Base-by-base conservation (phyloP, 1,140 invertebrate species). In the Aphaenogaster ashmeadi region DNA sequence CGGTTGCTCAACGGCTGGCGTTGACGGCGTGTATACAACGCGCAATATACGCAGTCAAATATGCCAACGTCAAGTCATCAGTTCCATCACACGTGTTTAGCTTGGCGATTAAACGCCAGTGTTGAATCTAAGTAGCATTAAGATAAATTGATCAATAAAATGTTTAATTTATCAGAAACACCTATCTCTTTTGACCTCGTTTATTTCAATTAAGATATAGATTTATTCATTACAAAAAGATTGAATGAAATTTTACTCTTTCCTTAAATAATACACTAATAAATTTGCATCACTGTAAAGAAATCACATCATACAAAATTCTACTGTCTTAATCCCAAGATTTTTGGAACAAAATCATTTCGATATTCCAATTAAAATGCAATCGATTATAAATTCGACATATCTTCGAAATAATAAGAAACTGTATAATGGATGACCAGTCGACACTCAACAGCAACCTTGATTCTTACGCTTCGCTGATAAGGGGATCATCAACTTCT, bases 1-100 rank as follows among this genome's bases (percentile, higher is more conserved):
- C 71, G 64, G 89, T 88, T 86, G 75, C 71, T 87, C 78, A 83
- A 87, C 67, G 58, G 27, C 41, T 81, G 44, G 71, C 74, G 58
- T 89, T 64, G 75, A 80, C 33, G 33, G 13, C 41, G 50, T 33
- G 47, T 67, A 38, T 41, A 56, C 60, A 69, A 67, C 64, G 15
- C 33, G 41, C 18, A 74, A 74, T 44, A 56, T 54, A 69, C 64
- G 44, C 60, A 47, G 18, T 60, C 54, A 84, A 84, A 75, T 75
- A 60, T 75, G 80, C 41, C 27, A 75, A 75, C 54, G 54, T 60
- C 41, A 74, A 84, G 80, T 84, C 80, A 84, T 60, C 66, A 54
- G 33, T 81, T 47, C 27, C 67, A 83, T 50, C 44, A 60, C 18
- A 58, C 52, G 44, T 75, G 58, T 75, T 84, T 62, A 75, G n/a